These are phyloP conservation scores for Psylliodes chrysocephalus DNA, from an alignment of 2,888 invertebrate genomes.

Conservation along the genomic window DNA sequence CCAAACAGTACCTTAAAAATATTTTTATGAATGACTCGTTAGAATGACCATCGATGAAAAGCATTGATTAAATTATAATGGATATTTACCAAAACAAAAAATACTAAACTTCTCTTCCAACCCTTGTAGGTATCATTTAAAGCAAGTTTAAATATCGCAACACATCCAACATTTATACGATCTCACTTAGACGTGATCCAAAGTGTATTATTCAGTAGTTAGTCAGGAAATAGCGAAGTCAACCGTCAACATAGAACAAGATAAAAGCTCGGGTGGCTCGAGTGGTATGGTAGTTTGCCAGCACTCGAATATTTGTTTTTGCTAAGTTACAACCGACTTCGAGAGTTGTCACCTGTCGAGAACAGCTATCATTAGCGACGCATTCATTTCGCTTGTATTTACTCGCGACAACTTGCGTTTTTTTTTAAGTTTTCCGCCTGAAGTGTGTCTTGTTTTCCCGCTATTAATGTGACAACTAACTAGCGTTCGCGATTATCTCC, in stretches of 20 bases:
- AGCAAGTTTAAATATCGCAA: background rate
- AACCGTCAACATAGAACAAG: background rate
- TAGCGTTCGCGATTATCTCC: background rate
- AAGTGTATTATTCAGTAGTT: conserved; percentile 3
- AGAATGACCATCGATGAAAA: too few species aligned
- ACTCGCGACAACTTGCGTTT: background rate
- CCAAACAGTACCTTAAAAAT: too few species aligned
- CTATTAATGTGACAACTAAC: conserved; percentile 22
- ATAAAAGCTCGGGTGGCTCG: background rate
- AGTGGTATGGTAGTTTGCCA: conserved; percentile 5
- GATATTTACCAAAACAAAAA: too few species aligned
- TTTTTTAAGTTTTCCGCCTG: conserved; percentile 17
- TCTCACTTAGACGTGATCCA: background rate
- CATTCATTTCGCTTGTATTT: conserved; percentile 23
- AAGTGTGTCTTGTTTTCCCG: conserved; percentile 13
- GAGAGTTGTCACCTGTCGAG: conserved; percentile 27
- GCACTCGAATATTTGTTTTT: conserved; percentile 23
- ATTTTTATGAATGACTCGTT: too few species aligned
- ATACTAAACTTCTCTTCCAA: too few species aligned
- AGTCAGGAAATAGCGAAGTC: conserved; percentile 5
- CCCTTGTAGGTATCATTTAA: too few species aligned
- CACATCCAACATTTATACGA: background rate
- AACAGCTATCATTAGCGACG: conserved; percentile 27
- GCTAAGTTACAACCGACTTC: conserved; percentile 6
- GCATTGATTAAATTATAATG: too few species aligned